phyloP scores from a whole-genome alignment of 2,888 invertebrate species.

The Agrotis exclamationis region DNA sequence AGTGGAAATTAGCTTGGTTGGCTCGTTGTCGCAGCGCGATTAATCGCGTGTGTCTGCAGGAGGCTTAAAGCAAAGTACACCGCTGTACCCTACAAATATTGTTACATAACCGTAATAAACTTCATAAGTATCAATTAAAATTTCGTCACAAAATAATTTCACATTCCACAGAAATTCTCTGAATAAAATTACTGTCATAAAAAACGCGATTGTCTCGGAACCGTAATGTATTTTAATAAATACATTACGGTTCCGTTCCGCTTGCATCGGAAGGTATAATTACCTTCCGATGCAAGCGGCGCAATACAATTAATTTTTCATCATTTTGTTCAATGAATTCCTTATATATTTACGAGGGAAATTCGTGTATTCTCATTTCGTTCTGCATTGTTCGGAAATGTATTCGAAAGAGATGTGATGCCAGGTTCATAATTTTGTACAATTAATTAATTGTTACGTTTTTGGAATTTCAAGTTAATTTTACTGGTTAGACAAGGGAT shows the following conservation, averaged over 20 bases:
- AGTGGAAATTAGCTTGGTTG: no score
- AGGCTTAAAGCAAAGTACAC: no score
- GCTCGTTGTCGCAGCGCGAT: no score
- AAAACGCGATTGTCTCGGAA: slow-evolving; percentile 24
- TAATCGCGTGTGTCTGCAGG: no score
- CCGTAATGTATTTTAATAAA: slow-evolving; percentile 19
- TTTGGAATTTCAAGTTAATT: slow-evolving; percentile 1
- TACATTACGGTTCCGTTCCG: no score
- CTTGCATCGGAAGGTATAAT: no score
- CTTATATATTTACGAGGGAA: slow-evolving; percentile 21
- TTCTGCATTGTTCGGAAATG: slow-evolving; percentile 24
- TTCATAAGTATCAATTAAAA: slow-evolving; percentile 10
- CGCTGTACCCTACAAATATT: background rate
- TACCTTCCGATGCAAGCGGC: slow-evolving; percentile 30
- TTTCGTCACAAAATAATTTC: background rate
- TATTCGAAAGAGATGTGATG: slow-evolving; percentile 6
- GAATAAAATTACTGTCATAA: slow-evolving; percentile 22
- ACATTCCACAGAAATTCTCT: background rate
- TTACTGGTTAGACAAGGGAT: background rate
- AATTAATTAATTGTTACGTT: slow-evolving; percentile 20
- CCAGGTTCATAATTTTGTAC: background rate
- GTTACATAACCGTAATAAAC: background rate
- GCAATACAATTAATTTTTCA: slow-evolving; percentile 61
- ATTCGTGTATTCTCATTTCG: slow-evolving; percentile 35
- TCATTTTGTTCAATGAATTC: slow-evolving; percentile 49